A percentile compares a stretch with the other conserved stretches of the same genome.
Conservation (phyloP, 2,888 invertebrate genomes). For the Platycheirus rosarum region DNA sequence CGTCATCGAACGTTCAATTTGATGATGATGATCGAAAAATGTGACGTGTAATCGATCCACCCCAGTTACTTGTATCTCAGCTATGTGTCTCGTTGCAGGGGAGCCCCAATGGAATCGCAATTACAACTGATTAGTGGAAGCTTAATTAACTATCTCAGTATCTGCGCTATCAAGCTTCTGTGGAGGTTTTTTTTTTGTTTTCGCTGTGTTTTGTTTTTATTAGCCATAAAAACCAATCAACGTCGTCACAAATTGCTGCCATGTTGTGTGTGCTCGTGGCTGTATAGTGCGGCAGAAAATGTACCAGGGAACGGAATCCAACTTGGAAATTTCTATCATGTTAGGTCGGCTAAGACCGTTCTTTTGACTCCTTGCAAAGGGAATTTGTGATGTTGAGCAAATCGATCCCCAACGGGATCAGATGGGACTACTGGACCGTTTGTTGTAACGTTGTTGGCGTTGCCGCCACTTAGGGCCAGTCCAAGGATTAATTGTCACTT, state of each 20-base stretch:
- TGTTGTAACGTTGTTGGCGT: constrained; percentile 17
- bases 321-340: constrained; percentile 58
- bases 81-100: constrained; percentile 2
- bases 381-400: constrained; percentile 57
- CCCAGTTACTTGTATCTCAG: constrained; percentile 32
- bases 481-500: constrained; percentile 72
- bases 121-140: constrained; percentile 73
- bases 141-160: constrained; percentile 70
- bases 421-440: constrained; percentile 41
- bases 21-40: constrained; percentile 50
- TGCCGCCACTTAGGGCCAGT: constrained; percentile 49
- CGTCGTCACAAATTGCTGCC: constrained; percentile 73
- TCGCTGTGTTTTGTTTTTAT: constrained; percentile 46
- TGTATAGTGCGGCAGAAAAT: constrained; percentile 12
- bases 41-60: constrained; percentile 57
- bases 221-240: constrained; percentile 74
- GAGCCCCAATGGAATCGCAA: constrained; percentile 64
- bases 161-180: constrained; percentile 38
- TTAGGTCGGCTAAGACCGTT: constrained; percentile 35
- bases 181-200: too few species aligned
- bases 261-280: constrained; percentile 56
- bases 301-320: constrained; percentile 38
- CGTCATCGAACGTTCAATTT: constrained; percentile 18
- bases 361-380: constrained; percentile 31
- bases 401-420: constrained; percentile 67